Evolutionary conservation across 2,797 vertebrate genomes (phyloP).

Genomic region (Sebastes cheni): DNA sequence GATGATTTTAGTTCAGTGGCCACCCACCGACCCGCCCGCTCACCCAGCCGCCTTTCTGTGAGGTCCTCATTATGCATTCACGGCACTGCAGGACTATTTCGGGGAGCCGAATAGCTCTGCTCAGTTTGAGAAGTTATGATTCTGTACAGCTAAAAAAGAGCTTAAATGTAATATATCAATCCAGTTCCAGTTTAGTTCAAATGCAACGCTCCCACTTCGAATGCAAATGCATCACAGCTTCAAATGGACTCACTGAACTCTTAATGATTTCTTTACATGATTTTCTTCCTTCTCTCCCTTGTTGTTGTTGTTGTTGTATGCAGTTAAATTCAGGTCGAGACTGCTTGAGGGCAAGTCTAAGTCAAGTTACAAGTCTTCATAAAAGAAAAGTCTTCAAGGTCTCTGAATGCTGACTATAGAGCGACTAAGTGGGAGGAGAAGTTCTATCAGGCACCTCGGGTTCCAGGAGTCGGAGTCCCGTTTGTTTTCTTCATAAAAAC

Average conservation of each 20-base stretch:
- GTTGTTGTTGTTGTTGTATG: not conserved
- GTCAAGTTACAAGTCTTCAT: not conserved
- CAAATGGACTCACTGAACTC: not conserved
- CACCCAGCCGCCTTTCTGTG: not conserved
- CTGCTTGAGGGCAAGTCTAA: not conserved
- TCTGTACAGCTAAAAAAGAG: not conserved
- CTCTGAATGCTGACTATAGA: not conserved
- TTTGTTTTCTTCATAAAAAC: not conserved
- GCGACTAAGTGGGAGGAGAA: not conserved
- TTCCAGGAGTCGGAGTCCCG: not conserved
- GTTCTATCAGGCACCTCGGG: not conserved
- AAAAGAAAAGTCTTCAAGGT: not conserved
- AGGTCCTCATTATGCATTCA: conserved; percentile 38
- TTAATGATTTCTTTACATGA: not conserved
- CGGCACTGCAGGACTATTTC: conserved; percentile 23
- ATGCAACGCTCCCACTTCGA: not conserved
- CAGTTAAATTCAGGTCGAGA: not conserved
- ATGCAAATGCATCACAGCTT: not conserved
- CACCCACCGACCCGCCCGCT: not conserved
- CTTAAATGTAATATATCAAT: not conserved
- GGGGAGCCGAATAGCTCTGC: not conserved
- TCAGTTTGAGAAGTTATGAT: conserved; percentile 17
- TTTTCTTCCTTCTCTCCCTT: not conserved
- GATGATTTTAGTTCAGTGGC: conserved; percentile 37
- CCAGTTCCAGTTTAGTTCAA: not conserved